Base-by-base conservation (phyloP, 2,888 invertebrate genomes). In the Busseola fusca region DNA sequence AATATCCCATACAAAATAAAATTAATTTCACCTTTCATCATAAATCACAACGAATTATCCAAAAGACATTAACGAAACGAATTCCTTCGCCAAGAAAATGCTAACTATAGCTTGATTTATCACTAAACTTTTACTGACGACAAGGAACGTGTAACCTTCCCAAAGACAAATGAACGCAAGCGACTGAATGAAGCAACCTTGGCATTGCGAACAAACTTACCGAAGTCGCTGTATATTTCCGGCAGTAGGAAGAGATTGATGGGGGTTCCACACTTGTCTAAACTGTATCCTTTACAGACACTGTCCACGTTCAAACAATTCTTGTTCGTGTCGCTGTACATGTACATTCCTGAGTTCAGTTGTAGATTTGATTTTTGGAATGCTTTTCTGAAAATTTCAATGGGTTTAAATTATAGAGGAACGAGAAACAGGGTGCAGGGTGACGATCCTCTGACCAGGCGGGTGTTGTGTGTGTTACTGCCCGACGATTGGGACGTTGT, bases 161-260 rank as follows among this genome's bases (percentile, higher is more conserved):
- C 27, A 63, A 82, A 82, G 80, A 74, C 69, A 82, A 80, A 83
- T 80, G 83, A 76, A 54, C 56, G 18, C 40, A 59, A 58, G 52
- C 78, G 48, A 62, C 66, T 69, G 74, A 80, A 80, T 80, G 75
- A 82, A 80, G 42, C 64, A 37, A 67, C 80, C 80, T 82, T 82
- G 80, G 52, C 75, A 65, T 60, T 64, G 69, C 56, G 80, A 64
- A 69, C 62, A 37, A 79, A 80, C 91, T 90, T 80, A 96, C 96
- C 94, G 85, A 89, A 91, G 81, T 95, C 96, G 63, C 92, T 93
- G 81, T 94, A 93, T 66, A 97, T 96, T 82, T 97, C 96, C 9
- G 97, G 97, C 85, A 98, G 92, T 14, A 97, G 91, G 89, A 97
- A 97, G 76, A 98, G 90, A 91, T 98, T 98, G 67, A 97, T 95